These are phyloP conservation scores for Acrocephalus scirpaceus DNA, from an alignment of 2,797 vertebrate species.

Conservation along the genomic window DNA sequence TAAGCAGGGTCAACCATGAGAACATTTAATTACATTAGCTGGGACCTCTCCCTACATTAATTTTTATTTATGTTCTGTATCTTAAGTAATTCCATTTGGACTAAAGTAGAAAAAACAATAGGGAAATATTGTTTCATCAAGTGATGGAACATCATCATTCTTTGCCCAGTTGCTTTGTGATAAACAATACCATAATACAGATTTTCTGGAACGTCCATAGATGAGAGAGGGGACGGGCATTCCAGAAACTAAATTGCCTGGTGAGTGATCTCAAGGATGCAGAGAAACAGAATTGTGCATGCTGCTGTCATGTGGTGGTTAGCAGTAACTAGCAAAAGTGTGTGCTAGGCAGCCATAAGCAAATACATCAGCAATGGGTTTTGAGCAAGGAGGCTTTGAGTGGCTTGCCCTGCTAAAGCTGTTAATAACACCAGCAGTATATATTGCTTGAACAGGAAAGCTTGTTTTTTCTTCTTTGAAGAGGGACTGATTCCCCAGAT, in stretches of 20 bases:
- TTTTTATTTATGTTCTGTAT: neutral
- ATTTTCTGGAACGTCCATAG: constrained; percentile 20
- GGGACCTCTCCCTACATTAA: neutral
- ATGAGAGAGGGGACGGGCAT: neutral
- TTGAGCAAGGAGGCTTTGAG: neutral
- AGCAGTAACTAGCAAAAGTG: neutral
- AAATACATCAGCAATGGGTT: neutral
- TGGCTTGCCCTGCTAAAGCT: neutral
- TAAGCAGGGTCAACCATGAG: neutral
- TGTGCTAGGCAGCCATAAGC: neutral
- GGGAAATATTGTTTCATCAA: neutral
- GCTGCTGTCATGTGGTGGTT: neutral
- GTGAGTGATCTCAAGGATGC: neutral
- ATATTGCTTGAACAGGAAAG: neutral
- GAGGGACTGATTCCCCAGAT: neutral
- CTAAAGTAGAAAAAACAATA: neutral
- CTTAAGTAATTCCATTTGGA: neutral
- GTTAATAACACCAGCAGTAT: neutral
- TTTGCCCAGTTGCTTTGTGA: constrained; percentile 4
- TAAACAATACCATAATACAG: neutral
- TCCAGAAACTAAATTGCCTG: neutral
- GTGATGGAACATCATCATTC: neutral
- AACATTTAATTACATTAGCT: neutral
- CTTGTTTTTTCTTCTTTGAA: neutral
- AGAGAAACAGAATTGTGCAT: neutral